phyloP scores from a whole-genome alignment of 1,140 invertebrate species.

The Cotesia typhae region DNA sequence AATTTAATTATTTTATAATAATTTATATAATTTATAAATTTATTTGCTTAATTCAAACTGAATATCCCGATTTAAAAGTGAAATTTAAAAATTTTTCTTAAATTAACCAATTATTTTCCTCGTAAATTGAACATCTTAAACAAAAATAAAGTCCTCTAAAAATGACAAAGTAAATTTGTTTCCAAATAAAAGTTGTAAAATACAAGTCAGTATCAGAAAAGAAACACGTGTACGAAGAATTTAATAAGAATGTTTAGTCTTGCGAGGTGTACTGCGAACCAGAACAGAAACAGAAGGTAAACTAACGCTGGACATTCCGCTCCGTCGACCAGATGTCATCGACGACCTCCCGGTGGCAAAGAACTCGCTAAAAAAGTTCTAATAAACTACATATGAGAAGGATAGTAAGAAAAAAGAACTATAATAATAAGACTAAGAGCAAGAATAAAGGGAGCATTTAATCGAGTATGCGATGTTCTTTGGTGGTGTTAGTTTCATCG shows the following conservation, averaged over 20 bases:
- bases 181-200: too few species aligned
- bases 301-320: constrained; percentile 56
- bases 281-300: constrained; percentile 40
- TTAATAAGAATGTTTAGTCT: neutral
- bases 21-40: too few species aligned
- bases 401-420: neutral
- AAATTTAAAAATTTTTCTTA: too few species aligned
- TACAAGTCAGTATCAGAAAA: too few species aligned
- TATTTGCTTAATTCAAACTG: too few species aligned
- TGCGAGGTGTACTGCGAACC: constrained; percentile 30
- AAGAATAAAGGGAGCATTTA: constrained; percentile 13
- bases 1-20: too few species aligned
- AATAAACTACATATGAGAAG: constrained; percentile 10
- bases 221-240: neutral
- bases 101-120: too few species aligned
- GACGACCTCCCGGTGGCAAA: constrained; percentile 36
- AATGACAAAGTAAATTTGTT: too few species aligned
- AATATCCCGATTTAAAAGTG: too few species aligned
- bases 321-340: constrained; percentile 58
- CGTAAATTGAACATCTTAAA: too few species aligned
- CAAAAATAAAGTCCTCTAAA: neutral
- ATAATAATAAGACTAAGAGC: too few species aligned
- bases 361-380: neutral
- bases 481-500: neutral
- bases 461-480: neutral